Evolutionary conservation across 1,140 invertebrate species (phyloP).

Genomic region (Drosophila ohnishii): DNA sequence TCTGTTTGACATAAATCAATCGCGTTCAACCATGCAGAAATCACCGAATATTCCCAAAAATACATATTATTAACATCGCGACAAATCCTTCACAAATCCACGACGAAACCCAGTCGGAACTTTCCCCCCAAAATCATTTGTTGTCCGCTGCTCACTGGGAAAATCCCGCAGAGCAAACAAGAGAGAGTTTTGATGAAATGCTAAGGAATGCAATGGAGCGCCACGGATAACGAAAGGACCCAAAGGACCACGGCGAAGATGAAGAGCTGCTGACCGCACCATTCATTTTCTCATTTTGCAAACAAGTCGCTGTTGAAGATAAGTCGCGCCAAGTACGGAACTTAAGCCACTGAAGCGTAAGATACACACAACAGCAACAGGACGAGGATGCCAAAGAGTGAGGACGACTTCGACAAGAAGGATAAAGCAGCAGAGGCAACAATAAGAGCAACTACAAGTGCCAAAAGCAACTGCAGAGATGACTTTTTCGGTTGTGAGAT

Average conservation of each 20-base stretch:
- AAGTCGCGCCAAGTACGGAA: constrained; percentile 73
- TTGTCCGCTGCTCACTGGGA: not conserved
- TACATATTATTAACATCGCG: constrained; percentile 11
- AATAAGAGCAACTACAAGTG: constrained; percentile 22
- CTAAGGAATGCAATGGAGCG: constrained; percentile 29
- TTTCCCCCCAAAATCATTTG: constrained; percentile 23
- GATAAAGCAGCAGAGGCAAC: not conserved
- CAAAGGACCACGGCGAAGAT: constrained; percentile 18
- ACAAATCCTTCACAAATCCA: constrained; percentile 27
- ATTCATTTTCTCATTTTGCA: constrained; percentile 79
- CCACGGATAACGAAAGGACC: constrained; percentile 41
- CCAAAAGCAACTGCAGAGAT: not conserved
- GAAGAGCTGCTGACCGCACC: constrained; percentile 72
- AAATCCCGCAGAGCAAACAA: constrained; percentile 14
- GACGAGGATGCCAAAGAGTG: constrained; percentile 5
- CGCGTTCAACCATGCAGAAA: not conserved
- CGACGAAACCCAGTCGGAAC: not conserved
- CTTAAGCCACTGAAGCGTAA: constrained; percentile 76
- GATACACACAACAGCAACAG: constrained; percentile 64
- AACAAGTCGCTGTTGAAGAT: constrained; percentile 76
- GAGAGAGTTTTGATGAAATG: constrained; percentile 21
- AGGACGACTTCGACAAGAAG: constrained; percentile 8
- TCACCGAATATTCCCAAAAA: not conserved
- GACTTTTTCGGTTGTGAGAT: constrained; percentile 4
- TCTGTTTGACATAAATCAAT: constrained; percentile 6